Conservation (phyloP, 2,113 vertebrate genomes). For the Bubo bubo region DNA sequence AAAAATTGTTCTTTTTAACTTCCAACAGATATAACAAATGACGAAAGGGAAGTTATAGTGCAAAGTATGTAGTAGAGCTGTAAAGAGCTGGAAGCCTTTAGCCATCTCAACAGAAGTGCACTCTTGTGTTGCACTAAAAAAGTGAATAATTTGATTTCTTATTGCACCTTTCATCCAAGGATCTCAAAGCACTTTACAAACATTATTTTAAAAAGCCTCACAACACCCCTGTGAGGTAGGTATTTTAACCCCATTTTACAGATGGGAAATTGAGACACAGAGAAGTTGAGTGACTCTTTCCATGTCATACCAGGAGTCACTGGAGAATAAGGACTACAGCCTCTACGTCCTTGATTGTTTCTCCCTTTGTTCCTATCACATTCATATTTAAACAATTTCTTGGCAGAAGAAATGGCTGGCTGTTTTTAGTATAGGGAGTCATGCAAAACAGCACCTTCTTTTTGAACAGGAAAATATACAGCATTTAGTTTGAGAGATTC, state of each 20-base stretch:
- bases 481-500: slow-evolving; percentile 61
- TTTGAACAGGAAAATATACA: slow-evolving; percentile 36
- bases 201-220: slow-evolving; percentile 50
- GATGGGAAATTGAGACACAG: slow-evolving; percentile 50
- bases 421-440: slow-evolving; percentile 19
- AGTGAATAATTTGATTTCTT: slow-evolving; percentile 13
- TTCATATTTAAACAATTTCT: not conserved
- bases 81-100: not conserved
- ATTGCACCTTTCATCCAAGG: slow-evolving; percentile 57
- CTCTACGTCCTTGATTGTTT: not conserved
- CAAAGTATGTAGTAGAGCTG: not conserved
- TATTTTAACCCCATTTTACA: slow-evolving; percentile 61
- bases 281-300: slow-evolving; percentile 17
- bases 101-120: not conserved
- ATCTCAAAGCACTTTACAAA: slow-evolving; percentile 72
- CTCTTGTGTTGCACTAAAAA: not conserved
- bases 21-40: not conserved
- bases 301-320: not conserved
- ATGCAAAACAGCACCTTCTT: slow-evolving; percentile 54
- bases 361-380: not conserved
- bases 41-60: not conserved
- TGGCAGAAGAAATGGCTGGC: slow-evolving; percentile 15
- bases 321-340: not conserved
- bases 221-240: slow-evolving; percentile 69
- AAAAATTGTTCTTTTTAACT: not conserved